Conservation (phyloP, 2,888 invertebrate species). For the Ophion costatus region DNA sequence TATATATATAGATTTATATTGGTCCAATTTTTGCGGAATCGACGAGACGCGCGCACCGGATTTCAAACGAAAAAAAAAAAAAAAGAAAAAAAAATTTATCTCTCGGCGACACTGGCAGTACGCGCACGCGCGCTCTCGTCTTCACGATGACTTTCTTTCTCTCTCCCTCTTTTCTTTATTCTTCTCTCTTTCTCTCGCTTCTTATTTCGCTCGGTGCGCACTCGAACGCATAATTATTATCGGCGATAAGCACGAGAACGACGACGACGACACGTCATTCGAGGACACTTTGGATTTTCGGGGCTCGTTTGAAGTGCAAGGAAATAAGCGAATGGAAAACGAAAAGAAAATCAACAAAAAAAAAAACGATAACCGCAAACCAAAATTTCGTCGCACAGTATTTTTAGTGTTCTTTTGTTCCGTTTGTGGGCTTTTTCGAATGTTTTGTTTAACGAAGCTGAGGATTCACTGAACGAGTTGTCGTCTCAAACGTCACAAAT, state of each 20-base stretch:
- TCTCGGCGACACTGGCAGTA: conserved; percentile 56
- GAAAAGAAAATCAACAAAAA: background rate
- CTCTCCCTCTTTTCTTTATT: no score
- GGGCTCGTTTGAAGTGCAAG: background rate
- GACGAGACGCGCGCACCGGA: conserved; percentile 34
- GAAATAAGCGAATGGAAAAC: background rate
- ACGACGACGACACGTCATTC: conserved; percentile 49
- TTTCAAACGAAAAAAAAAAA: no score
- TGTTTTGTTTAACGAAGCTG: background rate
- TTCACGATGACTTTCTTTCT: conserved; percentile 40
- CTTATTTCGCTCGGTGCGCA: conserved; percentile 42
- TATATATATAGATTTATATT: conserved; percentile 23
- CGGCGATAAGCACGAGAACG: conserved; percentile 45
- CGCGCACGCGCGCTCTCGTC: conserved; percentile 14
- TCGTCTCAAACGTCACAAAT: conserved; percentile 11
- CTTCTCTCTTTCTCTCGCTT: no score
- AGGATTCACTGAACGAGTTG: background rate
- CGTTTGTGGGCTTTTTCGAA: background rate
- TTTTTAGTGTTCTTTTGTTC: background rate
- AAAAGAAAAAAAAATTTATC: background rate
- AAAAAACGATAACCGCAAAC: background rate
- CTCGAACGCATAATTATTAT: conserved; percentile 60
- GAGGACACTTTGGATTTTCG: conserved; percentile 9
- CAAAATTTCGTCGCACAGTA: background rate
- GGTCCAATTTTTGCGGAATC: conserved; percentile 52